A percentile compares a stretch with the other conserved stretches of the same genome.
phyloP scores from a whole-genome alignment of 2,888 invertebrate genomes.

The Vanessa cardui region DNA sequence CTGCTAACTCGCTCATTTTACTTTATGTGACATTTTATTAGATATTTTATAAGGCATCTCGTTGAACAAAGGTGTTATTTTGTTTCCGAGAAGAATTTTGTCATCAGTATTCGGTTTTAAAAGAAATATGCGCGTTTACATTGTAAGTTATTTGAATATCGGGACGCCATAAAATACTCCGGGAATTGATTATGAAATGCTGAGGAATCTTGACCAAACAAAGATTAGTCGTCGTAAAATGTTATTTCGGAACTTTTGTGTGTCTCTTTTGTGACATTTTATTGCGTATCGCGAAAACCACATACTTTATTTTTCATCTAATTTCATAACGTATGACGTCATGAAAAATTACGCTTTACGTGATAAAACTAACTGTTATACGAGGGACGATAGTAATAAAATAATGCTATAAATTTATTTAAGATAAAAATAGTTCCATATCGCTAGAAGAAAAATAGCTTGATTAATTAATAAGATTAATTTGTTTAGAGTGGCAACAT shows the following conservation, averaged over 20 bases:
- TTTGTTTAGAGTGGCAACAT: no score
- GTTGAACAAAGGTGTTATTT: conserved; percentile 62
- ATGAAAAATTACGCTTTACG: no score
- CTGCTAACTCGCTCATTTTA: conserved; percentile 41
- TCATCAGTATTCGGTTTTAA: conserved; percentile 58
- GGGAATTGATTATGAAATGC: conserved; percentile 38
- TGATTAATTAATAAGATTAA: no score
- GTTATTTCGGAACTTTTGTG: conserved; percentile 8
- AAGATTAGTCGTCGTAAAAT: conserved; percentile 31
- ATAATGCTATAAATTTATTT: no score
- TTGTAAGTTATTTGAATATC: conserved; percentile 53
- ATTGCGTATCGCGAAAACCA: not conserved
- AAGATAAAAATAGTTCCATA: no score
- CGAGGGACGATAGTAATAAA: no score
- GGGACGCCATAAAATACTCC: conserved; percentile 42
- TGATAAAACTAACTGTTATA: no score
- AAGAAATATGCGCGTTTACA: conserved; percentile 56
- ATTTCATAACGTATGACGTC: not conserved
- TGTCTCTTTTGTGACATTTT: not conserved
- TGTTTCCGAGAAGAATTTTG: conserved; percentile 72
- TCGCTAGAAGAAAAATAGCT: no score
- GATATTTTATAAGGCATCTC: conserved; percentile 55
- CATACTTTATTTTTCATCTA: not conserved
- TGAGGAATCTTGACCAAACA: conserved; percentile 31
- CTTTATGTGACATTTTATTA: conserved; percentile 79